Base-by-base conservation (phyloP, 1,140 invertebrate genomes). In the Sitodiplosis mosellana region DNA sequence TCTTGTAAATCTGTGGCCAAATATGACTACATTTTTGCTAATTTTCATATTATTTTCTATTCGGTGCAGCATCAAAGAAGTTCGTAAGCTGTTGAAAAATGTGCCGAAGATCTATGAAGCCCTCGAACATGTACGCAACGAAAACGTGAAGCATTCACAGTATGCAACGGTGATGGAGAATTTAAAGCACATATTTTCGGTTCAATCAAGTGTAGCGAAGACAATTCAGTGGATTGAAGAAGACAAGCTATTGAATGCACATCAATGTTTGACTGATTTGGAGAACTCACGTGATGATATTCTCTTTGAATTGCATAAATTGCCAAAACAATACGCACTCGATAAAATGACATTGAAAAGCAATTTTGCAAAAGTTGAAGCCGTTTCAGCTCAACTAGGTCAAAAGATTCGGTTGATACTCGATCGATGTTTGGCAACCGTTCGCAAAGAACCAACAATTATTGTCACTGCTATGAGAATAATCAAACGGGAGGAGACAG, bases 151-250 rank as follows among this genome's bases (percentile, higher is more conserved):
- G 17, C 90, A 98, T 66, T 89, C 86, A 0, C 85, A 99, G 65
- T 94, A 96, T 64, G 89, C 89, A 1, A 94, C 93, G 11, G 93
- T 94, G 2, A 92, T 93, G 73, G 93, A 98, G 59, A 98, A 98
- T 65, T 69, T 99, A 5, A 97, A 95, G 61, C 91, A 98, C 59
- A 94, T 99, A 49, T 96, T 98, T 56, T 96, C 90, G 41, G 91
- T 99, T 1, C 91, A 90, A 11, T 90, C 95, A 59, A 95, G 87
- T 68, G 87, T 99, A 2, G 81, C 87, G 48, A 92, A 90, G 67
- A 96, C 93, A 0, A 83, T 91, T 56, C 80, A 87, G 46, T 84
- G 86, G 69, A 97, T 99, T 50, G 83, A 81, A 52, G 92, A 99
- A 54, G 91, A 92, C 45, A 94, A 97, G 66, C 67, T 98, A 11